Conservation (phyloP, 2,113 vertebrate genomes). For the Nematolebias whitei region DNA sequence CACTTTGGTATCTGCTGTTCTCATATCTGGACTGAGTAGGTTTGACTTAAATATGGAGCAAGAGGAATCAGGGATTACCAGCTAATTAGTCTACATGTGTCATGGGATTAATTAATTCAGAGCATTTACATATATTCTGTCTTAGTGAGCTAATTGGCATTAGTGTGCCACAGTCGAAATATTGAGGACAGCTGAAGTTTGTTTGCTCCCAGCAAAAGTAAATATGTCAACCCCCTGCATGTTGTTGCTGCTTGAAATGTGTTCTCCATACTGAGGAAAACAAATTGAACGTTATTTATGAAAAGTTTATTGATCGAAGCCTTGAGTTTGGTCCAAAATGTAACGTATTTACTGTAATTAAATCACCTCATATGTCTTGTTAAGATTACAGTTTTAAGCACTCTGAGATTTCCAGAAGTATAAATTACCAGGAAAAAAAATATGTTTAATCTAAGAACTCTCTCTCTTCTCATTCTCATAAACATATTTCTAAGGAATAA, state of each 20-base stretch:
- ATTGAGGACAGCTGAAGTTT: conserved; percentile 36
- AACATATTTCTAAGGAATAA: not conserved
- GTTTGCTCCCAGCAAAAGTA: conserved; percentile 42
- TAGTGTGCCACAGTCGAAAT: conserved; percentile 20
- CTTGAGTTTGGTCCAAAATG: not conserved
- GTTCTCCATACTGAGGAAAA: not conserved
- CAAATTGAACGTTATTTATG: conserved; percentile 10
- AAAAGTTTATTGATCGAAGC: not conserved
- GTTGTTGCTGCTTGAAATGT: conserved; percentile 19
- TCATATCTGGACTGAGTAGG: conserved; percentile 61
- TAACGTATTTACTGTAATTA: not conserved
- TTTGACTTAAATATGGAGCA: conserved; percentile 68
- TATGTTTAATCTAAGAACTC: not conserved
- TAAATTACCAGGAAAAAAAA: not conserved
- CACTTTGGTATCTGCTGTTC: conserved; percentile 57
- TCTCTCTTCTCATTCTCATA: not conserved
- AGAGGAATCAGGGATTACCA: conserved; percentile 67
- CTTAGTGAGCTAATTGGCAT: conserved; percentile 61
- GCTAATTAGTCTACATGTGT: conserved; percentile 67
- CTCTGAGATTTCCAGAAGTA: not conserved
- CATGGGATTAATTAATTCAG: conserved; percentile 74
- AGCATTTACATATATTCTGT: conserved; percentile 71
- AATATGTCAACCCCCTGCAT: conserved; percentile 11
- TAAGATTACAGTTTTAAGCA: not conserved
- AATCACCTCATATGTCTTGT: not conserved